Base-by-base conservation (phyloP, 2,888 invertebrate genomes). In the Tinea semifulvella region DNA sequence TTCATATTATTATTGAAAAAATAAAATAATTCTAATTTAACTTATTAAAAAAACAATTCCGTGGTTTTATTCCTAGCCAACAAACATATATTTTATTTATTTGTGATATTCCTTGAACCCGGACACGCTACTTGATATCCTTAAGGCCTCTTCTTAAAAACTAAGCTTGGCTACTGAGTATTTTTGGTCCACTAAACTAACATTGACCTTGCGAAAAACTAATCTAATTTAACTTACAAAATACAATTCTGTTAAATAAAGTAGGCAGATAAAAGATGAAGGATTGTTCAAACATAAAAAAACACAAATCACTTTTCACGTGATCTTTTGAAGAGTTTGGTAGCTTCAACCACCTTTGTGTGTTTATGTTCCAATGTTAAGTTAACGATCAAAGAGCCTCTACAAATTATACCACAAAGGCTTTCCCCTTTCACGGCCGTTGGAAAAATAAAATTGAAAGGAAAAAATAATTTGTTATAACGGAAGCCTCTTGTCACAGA, bases 401-500 rank as follows among this genome's bases (percentile, higher is more conserved):
- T 40, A 40, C 2, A 40, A 40, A 40, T 40, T 40, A 40, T 40
- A 40, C 40, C 40, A 40, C 40, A 40, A 40, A 40, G 40, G 40
- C 13, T 40, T 17, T 40, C 40, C 40, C 40, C 22, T 40, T 22
- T 18, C 36, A 36, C 18, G 36, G 13, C 40, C 22, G 40, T 22
- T 40, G 22, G 40, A 22, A 40, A 40, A 40, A 40, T 40, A 40
- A 22, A 40, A 40, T 40, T 40, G 40, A 40, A 40, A 40, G 22
- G 20, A 40, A 40, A 40, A 40, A 40, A 57, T 55, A 58, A 60
- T 60, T 58, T 56, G 58, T 56, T 57, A 40, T 40, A 56, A 53
- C 54, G 55, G 54, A 56, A 56, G 53, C 53, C 49, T 42, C 50
- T 50, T 45, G 45, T 52, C 51, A 54, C 52, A 51, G 50, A 51